A percentile compares a stretch with the other conserved stretches of the same genome.
Evolutionary conservation across 2,888 invertebrate genomes (phyloP).

Genomic region (Caenorhabditis imperialis): DNA sequence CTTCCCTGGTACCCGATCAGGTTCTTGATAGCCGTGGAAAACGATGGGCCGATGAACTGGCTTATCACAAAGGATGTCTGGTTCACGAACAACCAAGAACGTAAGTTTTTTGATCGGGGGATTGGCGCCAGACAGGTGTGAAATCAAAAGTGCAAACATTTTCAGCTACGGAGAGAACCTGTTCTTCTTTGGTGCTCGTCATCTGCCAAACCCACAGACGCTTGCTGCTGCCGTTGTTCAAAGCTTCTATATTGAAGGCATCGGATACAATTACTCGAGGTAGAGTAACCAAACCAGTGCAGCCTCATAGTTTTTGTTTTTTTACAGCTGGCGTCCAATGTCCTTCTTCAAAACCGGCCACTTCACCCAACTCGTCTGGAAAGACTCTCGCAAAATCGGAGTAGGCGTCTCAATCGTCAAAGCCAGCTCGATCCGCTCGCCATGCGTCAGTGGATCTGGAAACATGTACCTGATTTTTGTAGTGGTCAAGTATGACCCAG

Average conservation of each 20-base stretch:
- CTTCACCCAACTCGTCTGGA: constrained; percentile 75
- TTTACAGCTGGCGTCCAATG: constrained; percentile 62
- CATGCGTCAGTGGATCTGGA: constrained; percentile 34
- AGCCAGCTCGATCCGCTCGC: constrained; percentile 33
- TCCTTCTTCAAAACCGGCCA: constrained; percentile 69
- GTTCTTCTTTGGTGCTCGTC: constrained; percentile 69
- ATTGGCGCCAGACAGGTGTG: constrained; percentile 1
- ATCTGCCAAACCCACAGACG: constrained; percentile 63
- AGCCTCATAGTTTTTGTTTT: no score
- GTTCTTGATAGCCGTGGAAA: constrained; percentile 67
- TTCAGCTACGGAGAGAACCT: constrained; percentile 74
- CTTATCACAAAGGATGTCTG: constrained; percentile 62
- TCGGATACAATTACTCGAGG: constrained; percentile 69
- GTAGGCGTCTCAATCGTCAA: constrained; percentile 68
- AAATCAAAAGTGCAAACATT: constrained; percentile 20
- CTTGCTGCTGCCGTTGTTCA: constrained; percentile 70
- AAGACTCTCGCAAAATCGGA: constrained; percentile 65
- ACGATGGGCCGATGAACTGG: constrained; percentile 71
- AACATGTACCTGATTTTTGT: constrained; percentile 64
- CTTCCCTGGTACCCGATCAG: constrained; percentile 56
- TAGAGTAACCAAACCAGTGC: constrained; percentile 8
- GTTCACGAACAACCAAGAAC: constrained; percentile 69
- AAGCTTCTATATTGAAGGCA: constrained; percentile 72
- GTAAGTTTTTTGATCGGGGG: constrained; percentile 43
- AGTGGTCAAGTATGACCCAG: constrained; percentile 72